phyloP scores from a whole-genome alignment of 2,797 vertebrate genomes.

The Ficedula albicollis region DNA sequence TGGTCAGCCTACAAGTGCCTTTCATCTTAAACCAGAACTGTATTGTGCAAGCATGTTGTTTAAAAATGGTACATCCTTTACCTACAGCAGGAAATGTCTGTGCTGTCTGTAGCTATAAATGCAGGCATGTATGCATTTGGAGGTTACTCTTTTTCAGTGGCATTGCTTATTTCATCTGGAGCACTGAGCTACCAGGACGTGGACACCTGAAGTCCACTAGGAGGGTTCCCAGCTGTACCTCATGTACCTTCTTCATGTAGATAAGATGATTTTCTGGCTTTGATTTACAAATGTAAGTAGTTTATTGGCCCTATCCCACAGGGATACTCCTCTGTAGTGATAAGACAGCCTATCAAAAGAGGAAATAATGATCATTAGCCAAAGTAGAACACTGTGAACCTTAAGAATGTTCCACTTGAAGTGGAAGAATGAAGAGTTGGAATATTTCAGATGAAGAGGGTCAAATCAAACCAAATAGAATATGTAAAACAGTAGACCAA shows the following conservation, averaged over 20 bases:
- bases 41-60: background rate
- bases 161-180: background rate
- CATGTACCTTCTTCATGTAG: conserved; percentile 3
- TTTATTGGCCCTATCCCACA: conserved; percentile 5
- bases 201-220: background rate
- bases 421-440: background rate
- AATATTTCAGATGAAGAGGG: background rate
- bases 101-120: background rate
- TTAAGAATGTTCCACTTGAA: background rate
- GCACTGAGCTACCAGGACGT: background rate
- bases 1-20: background rate
- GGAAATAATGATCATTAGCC: conserved; percentile 24
- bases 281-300: background rate
- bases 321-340: conserved; percentile 1
- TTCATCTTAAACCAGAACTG: background rate
- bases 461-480: background rate
- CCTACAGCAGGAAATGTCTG: background rate
- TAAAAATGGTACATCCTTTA: background rate
- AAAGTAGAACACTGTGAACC: background rate
- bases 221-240: background rate
- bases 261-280: conserved; percentile 14
- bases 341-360: conserved; percentile 26
- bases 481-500: background rate
- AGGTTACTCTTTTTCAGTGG: background rate
- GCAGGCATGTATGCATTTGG: background rate